Percentiles rank a stretch among this genome's conserved stretches.
Conservation (phyloP, 2,113 vertebrate species). For the Pteropus alecto region DNA sequence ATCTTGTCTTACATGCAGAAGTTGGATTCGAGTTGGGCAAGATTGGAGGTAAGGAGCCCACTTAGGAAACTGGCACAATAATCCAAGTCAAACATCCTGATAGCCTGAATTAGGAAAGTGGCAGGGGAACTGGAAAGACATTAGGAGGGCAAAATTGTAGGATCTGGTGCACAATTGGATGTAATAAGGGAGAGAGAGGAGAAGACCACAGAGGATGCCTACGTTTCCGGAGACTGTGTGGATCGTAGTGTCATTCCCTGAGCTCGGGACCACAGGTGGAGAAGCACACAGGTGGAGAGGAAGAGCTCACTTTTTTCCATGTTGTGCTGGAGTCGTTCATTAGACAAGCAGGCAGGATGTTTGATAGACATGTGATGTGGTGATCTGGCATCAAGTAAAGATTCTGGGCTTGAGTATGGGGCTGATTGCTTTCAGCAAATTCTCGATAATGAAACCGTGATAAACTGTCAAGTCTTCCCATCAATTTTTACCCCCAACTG, state of each 20-base stretch:
- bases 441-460: background rate
- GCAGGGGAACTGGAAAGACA: background rate
- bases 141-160: background rate
- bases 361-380: background rate
- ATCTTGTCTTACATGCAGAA: background rate
- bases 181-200: background rate
- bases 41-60: background rate
- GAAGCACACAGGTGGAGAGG: background rate
- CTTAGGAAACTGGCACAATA: background rate
- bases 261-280: accelerated
- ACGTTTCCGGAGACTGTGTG: background rate
- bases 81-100: background rate
- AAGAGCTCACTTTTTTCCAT: background rate
- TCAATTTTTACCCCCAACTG: background rate
- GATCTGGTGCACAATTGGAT: background rate
- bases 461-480: background rate
- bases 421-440: background rate
- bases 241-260: background rate
- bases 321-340: background rate
- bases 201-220: background rate
- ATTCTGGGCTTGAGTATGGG: background rate
- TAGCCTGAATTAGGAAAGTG: background rate
- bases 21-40: background rate
- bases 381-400: background rate
- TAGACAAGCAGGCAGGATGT: background rate